phyloP scores from a whole-genome alignment of 2,797 vertebrate species.

The Pangasius mekongensis region DNA sequence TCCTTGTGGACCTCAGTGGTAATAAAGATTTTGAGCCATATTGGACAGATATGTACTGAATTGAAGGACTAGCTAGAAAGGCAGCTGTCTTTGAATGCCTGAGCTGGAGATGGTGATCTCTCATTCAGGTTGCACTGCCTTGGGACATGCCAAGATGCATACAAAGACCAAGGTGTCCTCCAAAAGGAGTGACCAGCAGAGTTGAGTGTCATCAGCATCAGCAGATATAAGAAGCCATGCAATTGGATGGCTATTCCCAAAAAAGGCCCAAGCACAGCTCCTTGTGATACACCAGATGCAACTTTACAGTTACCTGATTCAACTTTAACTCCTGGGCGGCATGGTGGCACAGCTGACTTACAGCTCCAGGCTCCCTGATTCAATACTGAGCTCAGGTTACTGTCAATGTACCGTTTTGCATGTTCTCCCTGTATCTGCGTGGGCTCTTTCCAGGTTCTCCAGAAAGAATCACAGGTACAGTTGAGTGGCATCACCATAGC shows the following conservation, averaged over 20 bases:
- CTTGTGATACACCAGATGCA: background rate
- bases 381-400: background rate
- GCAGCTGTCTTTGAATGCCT: background rate
- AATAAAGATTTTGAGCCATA: background rate
- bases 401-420: background rate
- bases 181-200: background rate
- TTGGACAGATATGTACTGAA: background rate
- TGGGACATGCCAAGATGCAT: background rate
- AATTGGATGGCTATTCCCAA: background rate
- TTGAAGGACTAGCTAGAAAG: background rate
- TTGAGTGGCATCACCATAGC: background rate
- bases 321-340: background rate
- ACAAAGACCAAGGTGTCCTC: background rate
- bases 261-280: background rate
- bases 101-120: background rate
- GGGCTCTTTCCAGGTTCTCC: background rate
- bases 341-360: background rate
- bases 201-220: background rate
- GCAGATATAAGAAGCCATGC: background rate
- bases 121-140: background rate
- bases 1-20: background rate
- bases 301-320: background rate
- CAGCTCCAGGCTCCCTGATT: background rate
- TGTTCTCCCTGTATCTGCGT: too few relatives aligned
- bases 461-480: background rate